A percentile compares a stretch with the other conserved stretches of the same genome.
Conservation (phyloP, 2,113 vertebrate genomes). For the Lycaon pictus region DNA sequence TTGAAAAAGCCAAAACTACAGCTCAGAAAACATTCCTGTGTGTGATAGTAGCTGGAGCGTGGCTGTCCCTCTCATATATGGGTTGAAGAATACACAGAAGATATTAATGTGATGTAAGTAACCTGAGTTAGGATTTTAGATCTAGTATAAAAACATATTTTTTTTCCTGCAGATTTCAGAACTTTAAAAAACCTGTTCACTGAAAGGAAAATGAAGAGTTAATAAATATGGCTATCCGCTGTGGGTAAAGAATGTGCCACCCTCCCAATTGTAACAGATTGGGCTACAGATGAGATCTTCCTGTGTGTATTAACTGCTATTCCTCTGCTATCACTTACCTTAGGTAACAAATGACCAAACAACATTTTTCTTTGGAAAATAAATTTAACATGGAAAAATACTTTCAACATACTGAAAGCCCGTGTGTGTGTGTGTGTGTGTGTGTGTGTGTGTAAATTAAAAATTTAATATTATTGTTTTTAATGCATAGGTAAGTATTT, state of each 20-base stretch:
- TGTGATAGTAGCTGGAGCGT: not conserved
- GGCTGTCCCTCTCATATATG: not conserved
- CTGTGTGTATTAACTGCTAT: not conserved
- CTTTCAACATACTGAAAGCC: conserved; percentile 69
- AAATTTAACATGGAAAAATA: conserved; percentile 79
- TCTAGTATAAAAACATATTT: not conserved
- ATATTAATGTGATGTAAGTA: not conserved
- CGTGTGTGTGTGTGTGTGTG: not conserved
- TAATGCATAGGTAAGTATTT: conserved; percentile 15
- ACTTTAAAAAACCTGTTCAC: not conserved
- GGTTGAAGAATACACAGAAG: conserved; percentile 27
- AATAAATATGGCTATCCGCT: not conserved
- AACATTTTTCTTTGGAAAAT: conserved; percentile 62
- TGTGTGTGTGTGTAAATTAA: not conserved
- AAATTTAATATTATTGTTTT: not conserved
- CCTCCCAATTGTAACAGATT: not conserved
- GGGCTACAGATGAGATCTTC: conserved; percentile 34
- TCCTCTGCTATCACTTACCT: conserved; percentile 8
- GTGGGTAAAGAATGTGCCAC: not conserved
- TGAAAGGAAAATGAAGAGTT: conserved; percentile 30
- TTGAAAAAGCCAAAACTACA: not conserved
- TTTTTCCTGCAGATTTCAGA: conserved; percentile 25
- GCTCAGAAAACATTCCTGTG: conserved; percentile 6
- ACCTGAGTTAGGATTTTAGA: conserved; percentile 22
- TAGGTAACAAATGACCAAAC: conserved; percentile 39